phyloP scores from a whole-genome alignment of 2,888 invertebrate species.

The Plagiodera versicolora region DNA sequence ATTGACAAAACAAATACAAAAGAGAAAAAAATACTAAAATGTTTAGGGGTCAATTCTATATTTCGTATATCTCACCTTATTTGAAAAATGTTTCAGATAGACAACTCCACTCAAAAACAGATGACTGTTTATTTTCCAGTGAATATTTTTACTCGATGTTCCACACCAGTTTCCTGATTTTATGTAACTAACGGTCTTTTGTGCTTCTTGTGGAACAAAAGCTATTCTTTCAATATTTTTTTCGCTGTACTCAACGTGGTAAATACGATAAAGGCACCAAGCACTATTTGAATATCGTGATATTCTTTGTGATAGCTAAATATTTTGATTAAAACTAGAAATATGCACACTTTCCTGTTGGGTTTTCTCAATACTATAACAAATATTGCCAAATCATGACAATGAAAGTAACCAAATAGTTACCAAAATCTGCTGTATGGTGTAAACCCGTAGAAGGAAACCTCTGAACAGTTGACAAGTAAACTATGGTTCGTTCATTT shows the following conservation, averaged over 20 bases:
- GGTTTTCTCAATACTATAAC: neutral
- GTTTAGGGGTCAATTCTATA: neutral
- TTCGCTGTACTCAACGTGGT: conserved; percentile 10
- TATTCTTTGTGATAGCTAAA: conserved; percentile 27
- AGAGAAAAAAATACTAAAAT: conserved; percentile 30
- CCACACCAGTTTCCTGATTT: conserved; percentile 32
- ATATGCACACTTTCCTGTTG: conserved; percentile 30
- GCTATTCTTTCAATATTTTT: conserved; percentile 12
- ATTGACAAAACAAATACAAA: conserved; percentile 41
- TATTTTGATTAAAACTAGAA: conserved; percentile 30
- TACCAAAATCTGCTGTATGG: neutral
- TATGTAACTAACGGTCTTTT: conserved; percentile 36
- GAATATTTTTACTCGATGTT: conserved; percentile 20
- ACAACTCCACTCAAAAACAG: neutral
- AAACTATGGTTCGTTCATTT: neutral
- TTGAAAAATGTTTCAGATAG: conserved; percentile 5
- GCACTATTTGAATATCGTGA: conserved; percentile 17
- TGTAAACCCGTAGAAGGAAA: no score
- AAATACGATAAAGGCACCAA: conserved; percentile 21
- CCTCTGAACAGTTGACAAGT: conserved; percentile 22
- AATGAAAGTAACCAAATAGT: neutral
- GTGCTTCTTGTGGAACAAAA: conserved; percentile 25
- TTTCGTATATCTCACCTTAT: conserved; percentile 14
- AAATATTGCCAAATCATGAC: conserved; percentile 9
- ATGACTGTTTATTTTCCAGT: conserved; percentile 22